Evolutionary conservation across 2,888 invertebrate species (phyloP).

Genomic region (Drosophila suboccidentalis): DNA sequence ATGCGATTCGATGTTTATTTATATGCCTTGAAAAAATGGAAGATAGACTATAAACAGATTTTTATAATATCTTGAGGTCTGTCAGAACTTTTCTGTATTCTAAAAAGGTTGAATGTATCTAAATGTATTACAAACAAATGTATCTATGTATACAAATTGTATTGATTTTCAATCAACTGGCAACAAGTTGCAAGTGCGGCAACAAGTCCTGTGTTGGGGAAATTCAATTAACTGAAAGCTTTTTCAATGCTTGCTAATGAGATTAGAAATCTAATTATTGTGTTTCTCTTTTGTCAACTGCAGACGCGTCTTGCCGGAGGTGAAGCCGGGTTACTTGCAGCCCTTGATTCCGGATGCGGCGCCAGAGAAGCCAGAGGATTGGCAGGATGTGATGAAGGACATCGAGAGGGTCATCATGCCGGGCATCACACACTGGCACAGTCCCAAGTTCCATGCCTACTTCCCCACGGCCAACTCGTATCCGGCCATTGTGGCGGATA

Average conservation of each 20-base stretch:
- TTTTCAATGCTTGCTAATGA: constrained; percentile 42
- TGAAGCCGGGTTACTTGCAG: constrained; percentile 96
- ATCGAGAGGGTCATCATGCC: constrained; percentile 98
- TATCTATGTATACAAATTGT: background rate
- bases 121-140: background rate
- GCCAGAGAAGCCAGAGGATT: constrained; percentile 93
- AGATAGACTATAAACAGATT: too few species aligned
- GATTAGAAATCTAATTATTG: constrained; percentile 50
- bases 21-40: too few species aligned
- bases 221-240: constrained; percentile 54
- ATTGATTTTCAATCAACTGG: constrained; percentile 10
- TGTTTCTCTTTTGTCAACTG: constrained; percentile 52
- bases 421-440: constrained; percentile 99
- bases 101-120: too few species aligned
- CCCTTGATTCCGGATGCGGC: constrained; percentile 94
- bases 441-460: constrained; percentile 97
- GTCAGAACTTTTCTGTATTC: background rate
- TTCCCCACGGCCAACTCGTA: constrained; percentile 97
- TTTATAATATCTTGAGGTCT: background rate
- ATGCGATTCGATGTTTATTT: too few species aligned
- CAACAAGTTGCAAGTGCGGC: constrained; percentile 17
- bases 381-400: constrained; percentile 96
- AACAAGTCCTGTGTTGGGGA: background rate
- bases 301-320: constrained; percentile 94
- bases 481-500: constrained; percentile 97